Base-by-base conservation (phyloP, 2,797 vertebrate genomes). In the Psittacula echo region DNA sequence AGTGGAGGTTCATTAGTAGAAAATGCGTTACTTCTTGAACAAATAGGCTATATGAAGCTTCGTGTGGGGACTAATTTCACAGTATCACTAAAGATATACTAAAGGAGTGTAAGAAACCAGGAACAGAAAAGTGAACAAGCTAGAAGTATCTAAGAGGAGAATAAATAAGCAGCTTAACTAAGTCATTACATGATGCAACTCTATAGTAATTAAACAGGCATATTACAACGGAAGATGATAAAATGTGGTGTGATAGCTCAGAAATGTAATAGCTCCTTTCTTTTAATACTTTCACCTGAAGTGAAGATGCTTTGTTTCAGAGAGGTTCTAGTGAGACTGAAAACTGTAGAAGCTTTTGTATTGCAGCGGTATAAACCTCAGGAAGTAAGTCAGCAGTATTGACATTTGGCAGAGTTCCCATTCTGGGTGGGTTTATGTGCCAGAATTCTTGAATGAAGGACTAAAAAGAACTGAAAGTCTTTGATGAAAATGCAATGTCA, bases 311-410 rank as follows among this genome's bases (percentile, higher is more conserved):
- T 94, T 89, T 92, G 27, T 81, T 95, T 64, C 50, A 41, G 86
- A 95, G 41, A n/a, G 21, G 44, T 89, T 68, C 80, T 90, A 73
- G 53, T 42, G 58, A 9, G 32, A 51, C 21, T 88, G 78, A 83
- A 79, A 85, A 84, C 30, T 65, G 44, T 75, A 91, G 82, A 96
- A 50, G n/a, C 65, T 97, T 95, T 93, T 90, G 60, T 65, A 34
- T 65, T 95, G 60, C 65, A 90, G 60, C 85, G 86, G 17, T 88
- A 58, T 45, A 18, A 81, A 82, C 50, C 4, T 3, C 20, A 68
- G 81, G 47, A 67, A 62, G 72, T 80, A 90, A 94, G 47, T 93
- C 23, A 79, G 26, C 54, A 90, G 24, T 74, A 84, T 78, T 90
- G 87, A 88, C 17, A 39, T 78, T 79, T 96, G 96, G 74, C 88